Conservation (phyloP, 2,888 invertebrate genomes). For the Eristalis intricaria region DNA sequence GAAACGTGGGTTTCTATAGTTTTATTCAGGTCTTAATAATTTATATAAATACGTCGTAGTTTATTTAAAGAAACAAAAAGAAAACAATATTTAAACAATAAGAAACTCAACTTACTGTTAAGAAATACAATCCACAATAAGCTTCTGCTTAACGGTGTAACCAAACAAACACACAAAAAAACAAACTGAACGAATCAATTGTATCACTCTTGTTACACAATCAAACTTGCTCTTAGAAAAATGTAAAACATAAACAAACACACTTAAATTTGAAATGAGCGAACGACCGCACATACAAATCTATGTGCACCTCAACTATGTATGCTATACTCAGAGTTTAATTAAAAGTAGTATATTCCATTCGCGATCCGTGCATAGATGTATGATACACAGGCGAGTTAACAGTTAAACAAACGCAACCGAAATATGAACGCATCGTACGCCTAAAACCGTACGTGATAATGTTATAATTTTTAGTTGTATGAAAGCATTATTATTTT, state of each 20-base stretch:
- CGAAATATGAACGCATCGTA: constrained; percentile 21
- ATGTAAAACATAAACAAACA: constrained; percentile 31
- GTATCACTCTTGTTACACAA: constrained; percentile 28
- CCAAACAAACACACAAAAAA: background rate
- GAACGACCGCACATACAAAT: constrained; percentile 13
- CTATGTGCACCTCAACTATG: constrained; percentile 30
- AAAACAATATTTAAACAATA: constrained; percentile 39
- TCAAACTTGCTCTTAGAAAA: constrained; percentile 32
- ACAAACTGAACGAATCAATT: constrained; percentile 10
- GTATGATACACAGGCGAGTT: background rate
- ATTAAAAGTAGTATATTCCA: constrained; percentile 23
- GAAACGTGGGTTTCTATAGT: constrained; percentile 92
- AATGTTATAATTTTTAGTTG: constrained; percentile 45
- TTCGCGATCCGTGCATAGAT: constrained; percentile 1
- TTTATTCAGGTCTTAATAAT: constrained; percentile 35
- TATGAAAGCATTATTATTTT: constrained; percentile 38
- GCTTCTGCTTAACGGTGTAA: constrained; percentile 32
- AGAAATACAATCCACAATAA: constrained; percentile 36
- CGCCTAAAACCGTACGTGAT: constrained; percentile 23
- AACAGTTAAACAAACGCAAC: background rate
- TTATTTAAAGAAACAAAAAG: constrained; percentile 32
- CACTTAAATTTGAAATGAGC: background rate
- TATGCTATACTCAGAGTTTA: background rate
- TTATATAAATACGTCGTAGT: constrained; percentile 34
- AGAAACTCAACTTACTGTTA: constrained; percentile 50